These are phyloP conservation scores for Benthosema pterotum DNA, from an alignment of 2,797 vertebrate species.

Conservation along the genomic window DNA sequence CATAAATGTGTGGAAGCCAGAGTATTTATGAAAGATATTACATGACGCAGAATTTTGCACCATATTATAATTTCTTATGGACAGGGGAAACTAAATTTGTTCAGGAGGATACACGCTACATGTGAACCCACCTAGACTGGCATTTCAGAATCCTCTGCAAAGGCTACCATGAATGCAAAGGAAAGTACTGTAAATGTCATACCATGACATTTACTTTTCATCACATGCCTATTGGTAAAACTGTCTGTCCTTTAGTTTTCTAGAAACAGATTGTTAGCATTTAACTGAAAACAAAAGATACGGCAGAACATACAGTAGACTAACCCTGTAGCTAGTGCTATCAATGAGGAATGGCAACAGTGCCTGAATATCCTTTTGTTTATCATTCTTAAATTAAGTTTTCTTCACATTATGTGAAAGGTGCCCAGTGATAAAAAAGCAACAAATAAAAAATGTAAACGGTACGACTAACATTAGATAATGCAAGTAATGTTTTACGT, in stretches of 20 bases:
- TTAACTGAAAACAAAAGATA: too few relatives aligned
- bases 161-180: not conserved
- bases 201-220: not conserved
- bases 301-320: too few relatives aligned
- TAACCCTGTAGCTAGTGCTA: not conserved
- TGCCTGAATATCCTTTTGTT: not conserved
- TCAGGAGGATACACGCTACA: not conserved
- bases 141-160: conserved; percentile 6
- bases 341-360: not conserved
- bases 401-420: not conserved
- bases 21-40: not conserved
- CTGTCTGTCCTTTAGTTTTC: not conserved
- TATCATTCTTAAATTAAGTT: too few relatives aligned
- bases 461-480: too few relatives aligned
- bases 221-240: conserved; percentile 10
- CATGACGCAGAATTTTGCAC: too few relatives aligned
- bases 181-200: not conserved
- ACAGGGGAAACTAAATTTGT: conserved; percentile 11
- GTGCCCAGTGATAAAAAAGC: not conserved
- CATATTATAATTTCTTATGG: not conserved
- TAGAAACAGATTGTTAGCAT: conserved; percentile 1
- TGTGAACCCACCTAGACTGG: not conserved
- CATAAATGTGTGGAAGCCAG: not conserved
- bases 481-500: too few relatives aligned
- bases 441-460: conserved; percentile 1